These are phyloP conservation scores for Dipodomys spectabilis DNA, from an alignment of 2,113 vertebrate genomes.

Conservation along the genomic window DNA sequence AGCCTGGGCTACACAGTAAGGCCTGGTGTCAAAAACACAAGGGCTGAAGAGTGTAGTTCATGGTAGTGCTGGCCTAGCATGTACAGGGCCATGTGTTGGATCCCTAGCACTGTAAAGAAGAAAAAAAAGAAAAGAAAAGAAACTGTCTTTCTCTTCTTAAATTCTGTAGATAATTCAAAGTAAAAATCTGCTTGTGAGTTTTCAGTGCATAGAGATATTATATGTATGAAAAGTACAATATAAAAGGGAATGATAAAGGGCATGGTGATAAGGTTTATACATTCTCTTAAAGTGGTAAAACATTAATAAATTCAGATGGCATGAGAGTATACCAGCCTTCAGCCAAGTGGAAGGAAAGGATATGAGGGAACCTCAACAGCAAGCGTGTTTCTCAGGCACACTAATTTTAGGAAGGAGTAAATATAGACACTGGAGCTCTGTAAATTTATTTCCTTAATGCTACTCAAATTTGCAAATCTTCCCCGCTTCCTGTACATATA, in stretches of 20 bases:
- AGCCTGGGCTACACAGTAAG: neutral
- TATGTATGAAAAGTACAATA: neutral
- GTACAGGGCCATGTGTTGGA: neutral
- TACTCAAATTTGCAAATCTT: neutral
- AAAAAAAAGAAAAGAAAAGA: neutral
- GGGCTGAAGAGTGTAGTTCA: neutral
- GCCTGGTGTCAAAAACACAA: neutral
- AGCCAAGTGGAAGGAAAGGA: neutral
- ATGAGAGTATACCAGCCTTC: neutral
- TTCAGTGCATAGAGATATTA: neutral
- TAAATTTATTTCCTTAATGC: neutral
- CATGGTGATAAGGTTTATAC: neutral
- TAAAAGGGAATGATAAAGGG: neutral
- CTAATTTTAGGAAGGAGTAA: neutral
- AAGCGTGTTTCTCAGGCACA: neutral
- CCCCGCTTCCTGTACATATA: neutral
- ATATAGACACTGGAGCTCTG: neutral
- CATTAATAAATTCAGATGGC: neutral
- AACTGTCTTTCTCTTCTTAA: neutral
- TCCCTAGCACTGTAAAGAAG: neutral
- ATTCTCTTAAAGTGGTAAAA: neutral
- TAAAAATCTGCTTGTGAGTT: neutral
- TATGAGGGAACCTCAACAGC: neutral
- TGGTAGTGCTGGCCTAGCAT: neutral
- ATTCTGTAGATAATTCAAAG: conserved; percentile 18